Evolutionary conservation across 2,888 invertebrate genomes (phyloP), one percentile per base, ranked within the genome.

Genomic region (Fragum sueziense): DNA sequence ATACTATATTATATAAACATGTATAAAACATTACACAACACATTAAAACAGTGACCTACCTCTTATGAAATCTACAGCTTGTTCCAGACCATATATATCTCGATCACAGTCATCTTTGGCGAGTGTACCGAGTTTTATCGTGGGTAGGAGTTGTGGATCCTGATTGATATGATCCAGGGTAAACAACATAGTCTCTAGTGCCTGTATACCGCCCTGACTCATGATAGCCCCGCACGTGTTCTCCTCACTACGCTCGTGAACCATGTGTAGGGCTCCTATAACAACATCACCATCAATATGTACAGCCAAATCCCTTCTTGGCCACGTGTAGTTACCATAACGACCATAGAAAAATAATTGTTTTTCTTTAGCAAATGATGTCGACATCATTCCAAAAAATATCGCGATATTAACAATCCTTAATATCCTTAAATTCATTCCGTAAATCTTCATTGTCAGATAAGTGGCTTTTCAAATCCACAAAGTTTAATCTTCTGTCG

Each of bases 61-160:
- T 96, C 98, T 97, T 83, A 98, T 98, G 93, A 98, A 98, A 94
- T 98, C 98, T 22, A 98, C 97, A 22, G 98, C 97, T 96, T 98
- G 98, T 93, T 98, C 98, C 85, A 98, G 94, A 0, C 98, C 98
- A 91, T 98, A 98, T 0, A 98, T 98, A 92, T 98, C 98, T 94
- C 97, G 97, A 94, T 98, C 98, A 93, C 98, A 98, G 93, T 98
- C 98, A 91, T 98, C 98, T 83, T 98, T 94, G 71, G 98, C 96
- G 91, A 97, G 96, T 14, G 97, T 97, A 52, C 98, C 98, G 17
- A 98, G 94, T 6, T 95, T 95, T 71, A 97, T 95, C 70, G 96
- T 96, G 0, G 97, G 97, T 83, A 97, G 94, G 84, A 96, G 94
- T 74, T 95, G 94, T 6, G 75, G 94, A 92, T 86, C 82, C 72